Evolutionary conservation across 2,797 vertebrate species (phyloP).

Genomic region (Pseudotriccus pelzelni): DNA sequence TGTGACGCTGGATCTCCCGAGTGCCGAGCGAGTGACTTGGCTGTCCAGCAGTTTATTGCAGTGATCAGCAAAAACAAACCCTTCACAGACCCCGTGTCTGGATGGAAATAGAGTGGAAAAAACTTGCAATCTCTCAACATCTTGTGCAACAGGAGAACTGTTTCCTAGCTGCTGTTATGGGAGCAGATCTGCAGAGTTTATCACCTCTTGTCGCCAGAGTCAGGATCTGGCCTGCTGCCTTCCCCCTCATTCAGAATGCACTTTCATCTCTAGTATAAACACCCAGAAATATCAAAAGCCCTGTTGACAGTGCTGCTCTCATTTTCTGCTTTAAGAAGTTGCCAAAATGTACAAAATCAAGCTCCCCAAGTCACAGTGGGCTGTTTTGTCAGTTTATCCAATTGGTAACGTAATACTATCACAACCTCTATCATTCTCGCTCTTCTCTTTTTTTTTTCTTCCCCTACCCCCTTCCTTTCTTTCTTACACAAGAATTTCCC

Average conservation of each 20-base stretch:
- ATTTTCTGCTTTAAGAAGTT: conserved; percentile 68
- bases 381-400: conserved; percentile 69
- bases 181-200: conserved; percentile 8
- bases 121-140: neutral
- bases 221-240: conserved; percentile 42
- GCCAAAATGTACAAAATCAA: conserved; percentile 74
- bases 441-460: neutral
- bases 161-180: neutral
- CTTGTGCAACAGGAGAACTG: conserved; percentile 1
- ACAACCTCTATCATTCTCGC: conserved; percentile 40
- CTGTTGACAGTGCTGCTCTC: conserved; percentile 60
- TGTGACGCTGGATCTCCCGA: neutral
- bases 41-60: neutral
- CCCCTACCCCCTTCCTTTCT: neutral
- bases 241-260: conserved; percentile 57
- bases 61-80: neutral
- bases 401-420: conserved; percentile 67
- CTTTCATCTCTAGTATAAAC: conserved; percentile 73
- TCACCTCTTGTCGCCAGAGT: conserved; percentile 58
- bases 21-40: neutral
- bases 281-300: conserved; percentile 61
- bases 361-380: conserved; percentile 49
- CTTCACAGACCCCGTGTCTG: neutral
- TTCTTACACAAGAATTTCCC: conserved; percentile 27
- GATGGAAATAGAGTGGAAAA: neutral